Base-by-base conservation (phyloP, 23 tunicate genomes). In the Diplosoma virens region DNA sequence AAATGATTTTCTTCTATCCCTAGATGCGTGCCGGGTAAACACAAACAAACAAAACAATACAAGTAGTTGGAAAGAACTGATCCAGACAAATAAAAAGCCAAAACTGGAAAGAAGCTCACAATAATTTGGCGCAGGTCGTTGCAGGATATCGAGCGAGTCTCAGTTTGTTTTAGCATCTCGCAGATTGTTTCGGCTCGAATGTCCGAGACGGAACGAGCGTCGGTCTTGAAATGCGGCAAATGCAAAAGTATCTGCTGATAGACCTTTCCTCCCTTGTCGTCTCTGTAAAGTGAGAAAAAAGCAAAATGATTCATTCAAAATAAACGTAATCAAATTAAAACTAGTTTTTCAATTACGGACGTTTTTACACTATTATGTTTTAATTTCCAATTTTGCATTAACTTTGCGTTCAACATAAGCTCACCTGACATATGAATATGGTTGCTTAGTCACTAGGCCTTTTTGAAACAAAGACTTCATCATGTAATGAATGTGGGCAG, bases 401-500 rank as follows among this genome's bases (percentile, higher is more conserved):
- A n/a, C n/a, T 7, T 14, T 14, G 9, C 14, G 26, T 5, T 58
- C 25, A 58, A 22, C 72, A 66, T 66, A 9, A 18, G 33, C 68
- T 3, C 45, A 82, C 86, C 79, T 82, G 20, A 33, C 45, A 33
- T 88, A 88, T 4, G 95, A 63, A 63, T 82, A 77, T 16, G 72
- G 30, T 25, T 69, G 79, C 54, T 88, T 88, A 37, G 65, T 26
- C 25, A 88, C 81, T 14, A 88, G 83, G 0, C 80, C 79, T 22
- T 63, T 56, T 25, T 37, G 32, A 16, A 27, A 58, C 25, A 88
- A 47, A 1, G 72, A 52, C 34, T 76, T 76, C 73, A 82, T 82
- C 30, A 86, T 47, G 47, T 86, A 79, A 32, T 86, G 92, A n/a
- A 87, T 87, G 36, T 81, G 86, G 31, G 75, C 71, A 46, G 83